Base-by-base conservation (phyloP, 2,797 vertebrate species). In the Phoeniculus purpureus region DNA sequence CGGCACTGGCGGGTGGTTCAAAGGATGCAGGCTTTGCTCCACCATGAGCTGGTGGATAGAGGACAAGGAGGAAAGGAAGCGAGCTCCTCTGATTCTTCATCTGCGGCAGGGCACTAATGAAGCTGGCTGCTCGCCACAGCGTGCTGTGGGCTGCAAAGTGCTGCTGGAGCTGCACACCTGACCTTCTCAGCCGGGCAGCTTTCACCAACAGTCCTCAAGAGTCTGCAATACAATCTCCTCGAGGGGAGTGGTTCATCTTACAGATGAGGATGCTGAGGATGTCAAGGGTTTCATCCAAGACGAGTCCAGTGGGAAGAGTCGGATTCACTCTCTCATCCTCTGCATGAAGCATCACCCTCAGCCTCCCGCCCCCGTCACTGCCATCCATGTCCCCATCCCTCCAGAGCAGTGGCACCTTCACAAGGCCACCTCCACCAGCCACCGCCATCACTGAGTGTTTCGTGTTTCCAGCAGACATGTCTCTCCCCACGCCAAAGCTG, bases 401-500 rank as follows among this genome's bases (percentile, higher is more conserved):
- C 52, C 17, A 45, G 29, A 75, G 73, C 51, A 75, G 79, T 1
- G 0, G 47, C 58, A 55, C 62, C 45, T 0, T 3, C 40, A 50
- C 40, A 31, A 73, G 27, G 86, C 60, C 55, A 79, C 50, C 72
- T 79, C 43, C 6, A 7, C 59, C 73, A 87, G 43, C 76, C 76
- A 85, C 32, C 71, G 71, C 83, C 64, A 20, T 8, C 0, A 2
- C 73, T 0, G 0, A 68, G 58, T 6, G 45, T 65, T 93, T 37
- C 51, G 6, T 50, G 77, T 81, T 94, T 82, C 78, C 94, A 90
- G 59, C 68, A 92, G 81, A 65, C 88, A 92, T 34, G 58, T 1
- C 29, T 29, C 80, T 86, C 90, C 65, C 68, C 73, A 70, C 6
- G 16, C 68, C 4, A 2, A 56, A 75, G 78, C 72, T 61, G 86